These are phyloP conservation scores for Copidosoma aretas DNA, from an alignment of 2,888 invertebrate species.

Conservation along the genomic window DNA sequence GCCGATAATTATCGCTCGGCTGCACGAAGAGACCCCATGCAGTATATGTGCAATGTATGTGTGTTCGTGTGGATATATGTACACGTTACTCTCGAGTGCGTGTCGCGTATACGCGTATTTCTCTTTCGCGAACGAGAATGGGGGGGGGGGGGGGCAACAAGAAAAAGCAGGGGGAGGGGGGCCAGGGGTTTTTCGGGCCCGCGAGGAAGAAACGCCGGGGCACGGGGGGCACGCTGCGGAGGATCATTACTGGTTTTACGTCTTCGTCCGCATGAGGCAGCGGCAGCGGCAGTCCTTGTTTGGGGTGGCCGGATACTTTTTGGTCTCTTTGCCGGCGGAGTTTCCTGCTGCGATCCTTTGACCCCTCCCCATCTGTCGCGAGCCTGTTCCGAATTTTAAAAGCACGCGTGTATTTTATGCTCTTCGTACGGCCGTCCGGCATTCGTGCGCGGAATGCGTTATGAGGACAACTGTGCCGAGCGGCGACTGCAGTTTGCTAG, in stretches of 20 bases:
- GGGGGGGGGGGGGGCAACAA: no score
- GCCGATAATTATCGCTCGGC: constrained; percentile 29
- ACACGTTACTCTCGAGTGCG: background rate
- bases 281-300: background rate
- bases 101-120: background rate
- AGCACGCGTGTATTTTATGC: background rate
- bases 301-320: constrained; percentile 1
- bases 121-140: no score
- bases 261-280: background rate
- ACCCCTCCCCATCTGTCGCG: background rate
- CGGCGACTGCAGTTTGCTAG: no score
- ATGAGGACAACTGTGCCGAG: no score
- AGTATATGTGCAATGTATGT: no score
- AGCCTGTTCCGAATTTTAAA: constrained; percentile 14
- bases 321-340: background rate
- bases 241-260: constrained; percentile 4
- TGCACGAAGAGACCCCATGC: background rate
- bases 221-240: background rate
- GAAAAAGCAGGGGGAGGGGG: no score
- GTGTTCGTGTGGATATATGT: background rate
- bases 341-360: background rate
- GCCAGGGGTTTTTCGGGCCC: no score
- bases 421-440: no score
- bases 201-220: background rate
- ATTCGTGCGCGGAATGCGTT: no score